Evolutionary conservation across 2,797 vertebrate genomes (phyloP), one percentile per base, ranked within the genome.

Genomic region (Halcyon smyrnensis): DNA sequence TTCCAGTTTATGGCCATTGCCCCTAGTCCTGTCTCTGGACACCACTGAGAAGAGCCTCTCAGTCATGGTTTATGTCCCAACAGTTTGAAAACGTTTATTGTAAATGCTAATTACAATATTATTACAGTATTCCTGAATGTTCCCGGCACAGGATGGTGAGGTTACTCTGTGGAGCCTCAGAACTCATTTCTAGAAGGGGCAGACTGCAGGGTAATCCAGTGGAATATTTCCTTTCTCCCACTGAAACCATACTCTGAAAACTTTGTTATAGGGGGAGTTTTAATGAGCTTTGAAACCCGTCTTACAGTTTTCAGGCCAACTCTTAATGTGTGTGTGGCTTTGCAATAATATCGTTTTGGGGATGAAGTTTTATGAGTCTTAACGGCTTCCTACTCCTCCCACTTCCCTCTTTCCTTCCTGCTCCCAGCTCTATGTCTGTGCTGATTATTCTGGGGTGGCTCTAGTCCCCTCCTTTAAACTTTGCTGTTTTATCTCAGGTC

Each of bases 321-420:
- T 36, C 19, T 63, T 54, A 56, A 9, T 12, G 10, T 56, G 45
- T 81, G 43, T 84, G 63, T 89, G 84, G 56, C 71, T 88, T 92
- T 89, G 48, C 60, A 77, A 2, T 70, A 70, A 63, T 74, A 63
- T 60, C 34, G 12, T 71, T 90, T 84, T 74, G 45, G 60, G 59
- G 75, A 41, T 89, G 39, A 69, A 79, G 27, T 70, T 79, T 73
- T 45, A 20, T 19, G 30, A 53, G 63, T 53, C 20, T 65, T 41
- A 56, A 43, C 23, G 63, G 28, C 56, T 84, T 76, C 51, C n/a
- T 78, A 2, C 57, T 87, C 78, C 39, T 92, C 78, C 75, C 34
- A 56, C 91, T 90, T 95, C 64, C 45, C 51, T 86, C 54, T 82
- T 83, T 90, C 67, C 60, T 95, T 93, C 88, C 74, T 87, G 43